phyloP scores from a whole-genome alignment of 2,113 vertebrate genomes.

The Carassius carassius region DNA sequence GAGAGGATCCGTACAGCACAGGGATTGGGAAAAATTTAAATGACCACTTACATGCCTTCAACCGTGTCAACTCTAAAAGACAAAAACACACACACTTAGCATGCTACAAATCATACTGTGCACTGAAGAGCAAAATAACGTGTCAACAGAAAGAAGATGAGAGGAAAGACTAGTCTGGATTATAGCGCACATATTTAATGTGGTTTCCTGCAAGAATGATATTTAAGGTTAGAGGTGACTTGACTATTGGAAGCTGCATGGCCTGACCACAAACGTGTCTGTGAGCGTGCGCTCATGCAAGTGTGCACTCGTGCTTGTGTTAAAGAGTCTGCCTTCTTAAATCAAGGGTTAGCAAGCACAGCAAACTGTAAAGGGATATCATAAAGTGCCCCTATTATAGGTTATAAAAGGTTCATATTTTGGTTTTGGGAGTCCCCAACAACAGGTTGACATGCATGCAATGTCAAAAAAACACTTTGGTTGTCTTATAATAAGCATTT shows the following conservation, averaged over 20 bases:
- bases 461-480: no score
- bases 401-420: no score
- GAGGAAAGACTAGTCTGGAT: not conserved
- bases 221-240: conserved; percentile 31
- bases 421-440: no score
- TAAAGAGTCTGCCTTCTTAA: not conserved
- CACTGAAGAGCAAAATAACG: conserved; percentile 10
- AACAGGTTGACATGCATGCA: no score
- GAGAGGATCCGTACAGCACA: conserved; percentile 26
- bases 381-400: no score
- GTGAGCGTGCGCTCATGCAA: not conserved
- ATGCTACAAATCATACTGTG: conserved; percentile 77
- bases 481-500: no score
- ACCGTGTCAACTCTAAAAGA: conserved; percentile 91
- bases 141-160: conserved; percentile 12
- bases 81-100: conserved; percentile 84
- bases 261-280: conserved; percentile 11
- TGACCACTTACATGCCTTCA: conserved; percentile 95
- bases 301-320: conserved; percentile 8
- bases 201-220: conserved; percentile 37
- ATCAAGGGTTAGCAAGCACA: not conserved
- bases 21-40: conserved; percentile 58
- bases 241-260: not conserved
- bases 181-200: not conserved
- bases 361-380: conserved; percentile 3